Conservation (phyloP, 2,797 vertebrate species). For the Manis crassicaudata region DNA sequence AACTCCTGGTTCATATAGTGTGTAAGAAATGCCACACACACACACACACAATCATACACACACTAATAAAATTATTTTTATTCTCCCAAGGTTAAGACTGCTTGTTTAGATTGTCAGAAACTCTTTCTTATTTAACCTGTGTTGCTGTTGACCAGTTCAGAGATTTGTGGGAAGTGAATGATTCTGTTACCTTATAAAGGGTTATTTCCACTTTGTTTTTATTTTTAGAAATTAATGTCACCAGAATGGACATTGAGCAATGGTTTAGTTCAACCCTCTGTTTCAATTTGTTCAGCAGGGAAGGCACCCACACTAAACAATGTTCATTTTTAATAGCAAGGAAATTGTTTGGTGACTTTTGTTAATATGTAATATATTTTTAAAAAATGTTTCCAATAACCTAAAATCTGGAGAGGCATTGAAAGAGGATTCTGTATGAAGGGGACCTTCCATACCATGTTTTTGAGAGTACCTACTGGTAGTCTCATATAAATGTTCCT, state of each 20-base stretch:
- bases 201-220: constrained; percentile 53
- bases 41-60: neutral
- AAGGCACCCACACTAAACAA: neutral
- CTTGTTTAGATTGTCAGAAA: constrained; percentile 1
- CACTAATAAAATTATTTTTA: neutral
- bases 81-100: neutral
- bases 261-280: neutral
- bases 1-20: neutral
- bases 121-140: neutral
- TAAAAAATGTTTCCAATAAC: neutral
- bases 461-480: neutral
- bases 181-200: neutral
- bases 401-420: neutral
- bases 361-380: neutral
- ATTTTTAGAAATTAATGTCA: constrained; percentile 59
- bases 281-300: constrained; percentile 4
- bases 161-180: neutral
- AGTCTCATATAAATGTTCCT: neutral
- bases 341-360: constrained; percentile 16
- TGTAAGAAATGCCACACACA: neutral
- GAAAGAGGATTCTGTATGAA: neutral
- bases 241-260: neutral
- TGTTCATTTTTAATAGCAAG: neutral
- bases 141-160: neutral
- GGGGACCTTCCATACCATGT: neutral